Conservation (phyloP, 2,797 vertebrate species). For the Lemur catta region DNA sequence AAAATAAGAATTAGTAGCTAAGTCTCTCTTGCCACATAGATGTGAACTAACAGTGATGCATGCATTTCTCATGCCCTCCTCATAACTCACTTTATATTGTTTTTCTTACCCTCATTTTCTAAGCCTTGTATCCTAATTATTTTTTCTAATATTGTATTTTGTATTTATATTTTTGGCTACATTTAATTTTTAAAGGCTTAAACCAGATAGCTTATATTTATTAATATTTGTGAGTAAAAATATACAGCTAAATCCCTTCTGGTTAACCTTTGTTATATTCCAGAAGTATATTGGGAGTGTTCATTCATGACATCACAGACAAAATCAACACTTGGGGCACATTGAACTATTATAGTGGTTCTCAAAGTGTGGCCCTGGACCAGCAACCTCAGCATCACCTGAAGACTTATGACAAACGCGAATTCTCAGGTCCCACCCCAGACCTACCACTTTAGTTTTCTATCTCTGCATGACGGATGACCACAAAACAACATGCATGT, state of each 20-base stretch:
- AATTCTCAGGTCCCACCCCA: background rate
- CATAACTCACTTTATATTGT: background rate
- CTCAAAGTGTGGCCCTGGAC: background rate
- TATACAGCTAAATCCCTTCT: background rate
- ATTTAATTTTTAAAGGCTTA: constrained; percentile 26
- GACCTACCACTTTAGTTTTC: background rate
- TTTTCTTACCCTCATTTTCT: background rate
- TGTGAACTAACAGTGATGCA: background rate
- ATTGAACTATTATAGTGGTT: background rate
- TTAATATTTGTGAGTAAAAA: background rate
- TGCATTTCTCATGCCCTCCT: background rate
- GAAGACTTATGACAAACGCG: background rate
- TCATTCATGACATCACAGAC: background rate
- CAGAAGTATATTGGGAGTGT: background rate
- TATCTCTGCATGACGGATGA: background rate
- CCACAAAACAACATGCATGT: background rate
- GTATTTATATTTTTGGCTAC: background rate
- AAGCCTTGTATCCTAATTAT: background rate
- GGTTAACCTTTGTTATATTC: background rate
- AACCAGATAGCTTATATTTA: background rate
- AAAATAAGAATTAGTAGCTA: background rate
- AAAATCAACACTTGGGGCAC: background rate
- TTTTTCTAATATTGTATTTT: background rate
- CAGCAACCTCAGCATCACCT: background rate
- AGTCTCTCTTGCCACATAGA: background rate